Conservation (phyloP, 2,888 invertebrate species). For the Creontiades dilutus region DNA sequence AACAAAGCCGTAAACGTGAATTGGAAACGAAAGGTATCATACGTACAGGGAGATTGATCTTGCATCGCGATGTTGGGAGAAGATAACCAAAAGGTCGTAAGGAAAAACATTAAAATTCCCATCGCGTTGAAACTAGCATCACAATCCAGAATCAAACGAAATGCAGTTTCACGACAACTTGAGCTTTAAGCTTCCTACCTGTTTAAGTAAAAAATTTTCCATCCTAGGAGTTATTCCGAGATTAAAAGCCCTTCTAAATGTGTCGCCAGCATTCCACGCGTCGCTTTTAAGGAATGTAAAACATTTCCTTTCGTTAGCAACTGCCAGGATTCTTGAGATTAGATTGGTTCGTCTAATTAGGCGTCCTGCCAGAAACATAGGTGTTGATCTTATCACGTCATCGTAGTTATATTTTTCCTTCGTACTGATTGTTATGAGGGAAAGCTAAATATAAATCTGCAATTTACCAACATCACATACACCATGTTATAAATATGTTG, state of each 20-base stretch:
- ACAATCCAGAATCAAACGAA: not conserved
- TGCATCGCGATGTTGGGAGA: not conserved
- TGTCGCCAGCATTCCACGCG: not conserved
- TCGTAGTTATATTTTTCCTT: too few relatives aligned
- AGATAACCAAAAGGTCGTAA: not conserved
- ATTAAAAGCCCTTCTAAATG: not conserved
- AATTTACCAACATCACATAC: too few relatives aligned
- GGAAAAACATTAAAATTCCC: not conserved
- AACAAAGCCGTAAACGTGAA: conserved; percentile 34
- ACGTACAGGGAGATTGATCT: not conserved
- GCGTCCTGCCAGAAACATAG: not conserved
- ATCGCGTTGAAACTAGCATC: not conserved
- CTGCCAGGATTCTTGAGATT: too few relatives aligned
- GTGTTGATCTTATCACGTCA: too few relatives aligned
- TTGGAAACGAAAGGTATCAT: conserved; percentile 20
- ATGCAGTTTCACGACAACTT: too few relatives aligned
- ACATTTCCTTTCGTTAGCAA: too few relatives aligned
- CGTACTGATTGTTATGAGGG: too few relatives aligned
- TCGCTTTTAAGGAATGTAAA: too few relatives aligned
- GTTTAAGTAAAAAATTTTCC: not conserved
- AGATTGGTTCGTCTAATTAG: not conserved
- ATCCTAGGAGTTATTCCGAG: not conserved
- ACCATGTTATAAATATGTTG: too few relatives aligned
- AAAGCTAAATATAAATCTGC: too few relatives aligned
- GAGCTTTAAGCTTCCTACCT: not conserved